A percentile compares a stretch with the other conserved stretches of the same genome.
phyloP scores from a whole-genome alignment of 1,140 invertebrate species.

The Eufriesea mexicana region DNA sequence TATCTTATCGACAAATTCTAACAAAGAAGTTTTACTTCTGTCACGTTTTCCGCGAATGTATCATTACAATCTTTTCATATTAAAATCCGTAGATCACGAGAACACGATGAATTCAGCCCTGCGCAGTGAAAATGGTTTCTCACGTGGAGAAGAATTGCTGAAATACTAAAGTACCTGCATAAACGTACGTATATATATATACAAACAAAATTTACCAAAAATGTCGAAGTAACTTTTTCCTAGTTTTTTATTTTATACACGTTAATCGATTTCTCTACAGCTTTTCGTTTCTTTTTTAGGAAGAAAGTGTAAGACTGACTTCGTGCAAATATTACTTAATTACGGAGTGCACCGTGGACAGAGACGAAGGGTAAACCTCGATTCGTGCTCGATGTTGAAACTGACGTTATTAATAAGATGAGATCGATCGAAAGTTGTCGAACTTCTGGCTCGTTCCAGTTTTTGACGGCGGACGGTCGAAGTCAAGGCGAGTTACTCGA shows the following conservation, averaged over 20 bases:
- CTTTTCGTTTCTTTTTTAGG: background rate
- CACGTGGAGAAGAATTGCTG: too few relatives aligned
- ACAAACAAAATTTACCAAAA: background rate
- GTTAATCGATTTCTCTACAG: background rate
- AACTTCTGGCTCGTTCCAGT: slow-evolving; percentile 36
- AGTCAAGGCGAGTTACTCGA: slow-evolving; percentile 40
- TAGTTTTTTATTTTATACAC: background rate
- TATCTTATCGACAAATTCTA: background rate
- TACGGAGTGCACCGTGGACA: background rate
- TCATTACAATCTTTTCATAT: too few relatives aligned
- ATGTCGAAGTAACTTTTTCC: too few relatives aligned
- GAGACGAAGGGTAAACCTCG: background rate
- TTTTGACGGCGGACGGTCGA: slow-evolving; percentile 1
- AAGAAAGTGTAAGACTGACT: background rate
- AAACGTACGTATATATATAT: background rate
- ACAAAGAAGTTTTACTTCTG: background rate
- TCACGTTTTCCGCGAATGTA: too few relatives aligned
- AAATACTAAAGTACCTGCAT: too few relatives aligned
- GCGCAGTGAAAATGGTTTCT: too few relatives aligned
- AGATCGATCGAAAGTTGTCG: slow-evolving; percentile 39
- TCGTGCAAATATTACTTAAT: background rate
- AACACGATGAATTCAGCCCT: too few relatives aligned
- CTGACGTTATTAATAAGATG: slow-evolving; percentile 23
- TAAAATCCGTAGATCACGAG: too few relatives aligned
- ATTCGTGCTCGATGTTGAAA: slow-evolving; percentile 10